Percentiles rank a stretch among this genome's conserved stretches.
These are phyloP conservation scores for Caerostris extrusa DNA, from an alignment of 1,140 invertebrate genomes.

Conservation along the genomic window DNA sequence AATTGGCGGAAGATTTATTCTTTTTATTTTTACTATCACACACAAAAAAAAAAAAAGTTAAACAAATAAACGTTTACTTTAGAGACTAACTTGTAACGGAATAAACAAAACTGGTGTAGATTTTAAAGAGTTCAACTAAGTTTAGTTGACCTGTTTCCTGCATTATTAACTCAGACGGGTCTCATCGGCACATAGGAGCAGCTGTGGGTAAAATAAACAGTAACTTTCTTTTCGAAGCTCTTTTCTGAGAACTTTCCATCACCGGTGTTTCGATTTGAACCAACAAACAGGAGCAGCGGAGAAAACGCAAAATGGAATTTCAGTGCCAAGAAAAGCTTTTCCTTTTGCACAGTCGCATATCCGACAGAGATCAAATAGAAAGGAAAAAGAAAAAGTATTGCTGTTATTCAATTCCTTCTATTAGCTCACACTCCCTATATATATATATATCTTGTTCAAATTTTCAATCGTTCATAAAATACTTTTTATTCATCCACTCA, in stretches of 20 bases:
- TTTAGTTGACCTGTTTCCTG: conserved; percentile 4
- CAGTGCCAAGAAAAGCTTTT: neutral
- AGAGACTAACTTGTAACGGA: neutral
- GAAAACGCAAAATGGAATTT: neutral
- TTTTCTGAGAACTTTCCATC: conserved; percentile 38
- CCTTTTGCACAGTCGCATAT: neutral
- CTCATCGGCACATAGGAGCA: conserved; percentile 24
- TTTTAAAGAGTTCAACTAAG: conserved; percentile 18
- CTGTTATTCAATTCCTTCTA: no score
- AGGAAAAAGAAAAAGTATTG: no score
- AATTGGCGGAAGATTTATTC: neutral
- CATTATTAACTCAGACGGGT: neutral
- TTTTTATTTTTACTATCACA: neutral
- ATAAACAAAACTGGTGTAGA: conserved; percentile 2
- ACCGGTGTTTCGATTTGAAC: conserved; percentile 33
- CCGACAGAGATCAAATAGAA: no score
- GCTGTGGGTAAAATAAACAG: conserved; percentile 48
- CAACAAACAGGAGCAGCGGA: neutral
- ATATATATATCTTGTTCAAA: no score
- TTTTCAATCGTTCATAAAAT: no score
- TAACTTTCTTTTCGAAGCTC: conserved; percentile 7
- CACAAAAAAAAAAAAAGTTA: neutral
- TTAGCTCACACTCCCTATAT: no score
- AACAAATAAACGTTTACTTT: neutral
- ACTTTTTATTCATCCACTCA: no score